phyloP scores from a whole-genome alignment of 2,797 vertebrate species.

The Yasuhikotakia modesta region DNA sequence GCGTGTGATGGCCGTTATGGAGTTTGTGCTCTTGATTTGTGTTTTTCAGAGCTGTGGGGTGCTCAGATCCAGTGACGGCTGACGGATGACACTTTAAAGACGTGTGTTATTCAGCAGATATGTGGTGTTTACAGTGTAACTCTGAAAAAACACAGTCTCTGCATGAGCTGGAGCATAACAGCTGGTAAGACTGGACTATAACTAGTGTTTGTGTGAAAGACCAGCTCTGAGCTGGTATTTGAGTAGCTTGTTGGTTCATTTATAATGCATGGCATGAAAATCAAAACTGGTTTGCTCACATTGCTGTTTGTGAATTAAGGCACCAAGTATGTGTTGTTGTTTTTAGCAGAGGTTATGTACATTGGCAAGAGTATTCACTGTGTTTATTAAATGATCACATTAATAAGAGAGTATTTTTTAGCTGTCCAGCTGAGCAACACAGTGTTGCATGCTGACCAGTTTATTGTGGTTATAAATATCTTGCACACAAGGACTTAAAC shows the following conservation, averaged over 20 bases:
- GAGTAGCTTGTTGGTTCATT: constrained; percentile 28
- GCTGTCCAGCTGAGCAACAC: too few species aligned
- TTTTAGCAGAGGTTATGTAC: too few species aligned
- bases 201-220: constrained; percentile 33
- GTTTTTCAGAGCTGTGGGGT: constrained; percentile 4
- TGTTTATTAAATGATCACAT: too few species aligned
- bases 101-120: constrained; percentile 66
- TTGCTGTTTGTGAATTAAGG: constrained; percentile 3
- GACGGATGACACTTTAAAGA: neutral
- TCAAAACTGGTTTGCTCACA: neutral
- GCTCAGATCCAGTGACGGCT: constrained; percentile 23
- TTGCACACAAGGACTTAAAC: too few species aligned
- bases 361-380: too few species aligned
- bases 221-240: constrained; percentile 14
- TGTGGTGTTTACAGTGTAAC: constrained; percentile 98
- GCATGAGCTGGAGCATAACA: constrained; percentile 91
- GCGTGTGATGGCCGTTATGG: constrained; percentile 10
- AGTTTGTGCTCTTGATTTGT: constrained; percentile 34
- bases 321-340: neutral
- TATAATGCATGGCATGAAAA: neutral
- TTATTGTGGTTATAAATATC: too few species aligned
- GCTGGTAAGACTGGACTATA: constrained; percentile 81
- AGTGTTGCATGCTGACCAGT: too few species aligned
- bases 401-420: too few species aligned
- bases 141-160: constrained; percentile 94